Evolutionary conservation across 2,797 vertebrate genomes (phyloP).

Genomic region (Rhabdophis nuchalis): DNA sequence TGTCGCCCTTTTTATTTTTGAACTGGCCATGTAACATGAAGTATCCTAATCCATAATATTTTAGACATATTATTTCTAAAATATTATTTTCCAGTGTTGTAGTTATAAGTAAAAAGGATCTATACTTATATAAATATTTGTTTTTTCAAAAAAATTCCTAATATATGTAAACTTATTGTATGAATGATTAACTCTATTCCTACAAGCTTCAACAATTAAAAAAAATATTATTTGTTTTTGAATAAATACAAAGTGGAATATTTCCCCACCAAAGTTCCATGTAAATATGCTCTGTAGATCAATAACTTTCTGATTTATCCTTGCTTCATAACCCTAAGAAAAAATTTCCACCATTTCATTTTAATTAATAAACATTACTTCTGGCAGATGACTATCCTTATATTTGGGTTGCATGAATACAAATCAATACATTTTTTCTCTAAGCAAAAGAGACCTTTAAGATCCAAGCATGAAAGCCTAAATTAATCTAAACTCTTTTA

Average conservation of each 20-base stretch:
- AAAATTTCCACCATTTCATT: neutral
- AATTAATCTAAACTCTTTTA: neutral
- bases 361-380: constrained; percentile 6
- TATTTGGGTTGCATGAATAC: neutral
- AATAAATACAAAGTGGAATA: neutral
- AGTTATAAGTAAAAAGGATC: neutral
- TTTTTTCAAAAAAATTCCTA: neutral
- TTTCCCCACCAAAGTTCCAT: neutral
- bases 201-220: neutral
- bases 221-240: neutral
- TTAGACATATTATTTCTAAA: neutral
- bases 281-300: neutral
- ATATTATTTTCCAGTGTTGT: neutral
- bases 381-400: neutral
- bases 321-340: neutral
- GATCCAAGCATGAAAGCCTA: neutral
- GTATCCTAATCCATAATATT: neutral
- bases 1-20: neutral
- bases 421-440: neutral
- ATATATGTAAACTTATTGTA: neutral
- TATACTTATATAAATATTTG: neutral
- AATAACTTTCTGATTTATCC: neutral
- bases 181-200: neutral
- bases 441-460: neutral
- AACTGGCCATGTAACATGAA: neutral